Evolutionary conservation across 2,113 vertebrate genomes (phyloP).

Genomic region (Calyptomena viridis): DNA sequence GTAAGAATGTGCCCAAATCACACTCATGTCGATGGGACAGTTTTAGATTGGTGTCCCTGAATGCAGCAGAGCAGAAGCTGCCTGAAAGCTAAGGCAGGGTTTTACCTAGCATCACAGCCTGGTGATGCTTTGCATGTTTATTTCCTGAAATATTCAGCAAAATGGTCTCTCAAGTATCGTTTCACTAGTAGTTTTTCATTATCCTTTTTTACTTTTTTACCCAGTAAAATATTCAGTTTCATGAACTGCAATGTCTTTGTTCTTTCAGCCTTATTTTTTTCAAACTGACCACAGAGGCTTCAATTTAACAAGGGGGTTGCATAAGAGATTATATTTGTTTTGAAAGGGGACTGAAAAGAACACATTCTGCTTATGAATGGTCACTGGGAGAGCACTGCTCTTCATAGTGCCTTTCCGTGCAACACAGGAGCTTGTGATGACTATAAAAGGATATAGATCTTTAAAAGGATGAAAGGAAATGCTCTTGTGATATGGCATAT

Average conservation of each 20-base stretch:
- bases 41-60: neutral
- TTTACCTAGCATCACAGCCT: neutral
- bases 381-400: neutral
- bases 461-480: conserved; percentile 8
- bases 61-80: neutral
- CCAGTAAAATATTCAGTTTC: neutral
- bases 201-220: neutral
- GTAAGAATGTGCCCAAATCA: neutral
- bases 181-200: neutral
- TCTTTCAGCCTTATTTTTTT: neutral
- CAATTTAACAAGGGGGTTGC: neutral
- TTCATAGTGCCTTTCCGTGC: neutral
- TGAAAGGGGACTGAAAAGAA: neutral
- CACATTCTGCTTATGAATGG: neutral
- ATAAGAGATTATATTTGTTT: conserved; percentile 29
- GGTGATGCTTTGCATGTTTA: neutral
- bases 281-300: neutral
- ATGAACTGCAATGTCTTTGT: neutral
- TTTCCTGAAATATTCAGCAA: neutral
- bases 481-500: neutral
- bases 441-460: conserved; percentile 7
- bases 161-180: neutral
- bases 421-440: neutral
- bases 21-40: neutral
- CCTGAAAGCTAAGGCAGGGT: neutral